Percentiles rank a stretch among this genome's conserved stretches.
These are phyloP conservation scores for Meteorus cinctellus DNA, from an alignment of 2,888 invertebrate genomes.

Conservation along the genomic window DNA sequence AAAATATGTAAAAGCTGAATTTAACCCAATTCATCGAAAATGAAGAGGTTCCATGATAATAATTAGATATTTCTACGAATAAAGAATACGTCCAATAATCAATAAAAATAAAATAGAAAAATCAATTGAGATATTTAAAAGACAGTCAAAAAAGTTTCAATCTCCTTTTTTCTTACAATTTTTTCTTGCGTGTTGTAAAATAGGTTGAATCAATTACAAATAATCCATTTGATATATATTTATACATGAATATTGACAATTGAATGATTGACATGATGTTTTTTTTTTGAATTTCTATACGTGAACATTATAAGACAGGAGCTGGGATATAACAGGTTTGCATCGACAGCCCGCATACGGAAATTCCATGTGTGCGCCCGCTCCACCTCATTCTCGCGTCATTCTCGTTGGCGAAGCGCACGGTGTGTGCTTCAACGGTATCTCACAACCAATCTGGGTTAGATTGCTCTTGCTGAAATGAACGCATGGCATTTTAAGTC, in stretches of 20 bases:
- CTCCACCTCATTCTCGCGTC: slow-evolving; percentile 29
- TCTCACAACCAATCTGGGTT: slow-evolving; percentile 62
- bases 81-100: no score
- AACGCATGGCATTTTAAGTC: slow-evolving; percentile 47
- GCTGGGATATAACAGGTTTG: slow-evolving; percentile 32
- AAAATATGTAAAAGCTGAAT: no score
- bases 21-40: no score
- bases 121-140: background rate
- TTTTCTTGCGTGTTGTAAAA: no score
- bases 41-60: no score
- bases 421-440: slow-evolving; percentile 62
- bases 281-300: background rate
- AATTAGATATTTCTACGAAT: no score
- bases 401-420: background rate
- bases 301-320: background rate
- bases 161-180: no score
- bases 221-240: background rate
- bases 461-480: slow-evolving; percentile 55
- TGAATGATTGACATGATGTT: background rate
- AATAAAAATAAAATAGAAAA: background rate
- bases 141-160: background rate
- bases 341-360: slow-evolving; percentile 31
- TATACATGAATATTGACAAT: background rate
- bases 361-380: slow-evolving; percentile 34
- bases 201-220: background rate